phyloP scores from a whole-genome alignment of 2,797 vertebrate species.

The Coluber constrictor region DNA sequence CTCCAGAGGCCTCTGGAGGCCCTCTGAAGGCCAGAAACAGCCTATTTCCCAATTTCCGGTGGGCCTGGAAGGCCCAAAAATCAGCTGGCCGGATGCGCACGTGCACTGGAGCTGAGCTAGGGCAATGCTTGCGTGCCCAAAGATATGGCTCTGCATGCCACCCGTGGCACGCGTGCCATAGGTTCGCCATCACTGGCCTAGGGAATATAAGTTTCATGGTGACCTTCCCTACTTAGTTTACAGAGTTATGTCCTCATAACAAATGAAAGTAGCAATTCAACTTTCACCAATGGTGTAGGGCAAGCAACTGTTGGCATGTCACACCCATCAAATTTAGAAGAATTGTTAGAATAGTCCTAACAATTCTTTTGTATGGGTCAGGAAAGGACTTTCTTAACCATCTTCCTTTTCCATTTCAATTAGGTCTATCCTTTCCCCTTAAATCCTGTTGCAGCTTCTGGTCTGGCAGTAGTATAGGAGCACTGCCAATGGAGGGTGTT shows the following conservation, averaged over 20 bases:
- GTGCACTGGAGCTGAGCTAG: too few relatives aligned
- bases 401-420: neutral
- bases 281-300: neutral
- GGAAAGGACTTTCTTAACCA: neutral
- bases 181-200: neutral
- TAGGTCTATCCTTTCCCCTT: neutral
- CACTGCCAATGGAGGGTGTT: neutral
- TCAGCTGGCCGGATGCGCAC: too few relatives aligned
- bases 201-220: neutral
- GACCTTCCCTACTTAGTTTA: neutral
- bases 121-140: too few relatives aligned
- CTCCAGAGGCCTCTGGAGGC: too few relatives aligned
- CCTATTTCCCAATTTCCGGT: too few relatives aligned
- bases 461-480: neutral
- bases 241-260: neutral
- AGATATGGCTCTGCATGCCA: too few relatives aligned
- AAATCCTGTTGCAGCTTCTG: neutral
- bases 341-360: neutral
- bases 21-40: too few relatives aligned
- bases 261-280: neutral
- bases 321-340: neutral
- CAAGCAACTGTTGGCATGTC: neutral
- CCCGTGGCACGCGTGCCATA: too few relatives aligned
- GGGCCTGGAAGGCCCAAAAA: too few relatives aligned
- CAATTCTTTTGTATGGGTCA: neutral